Evolutionary conservation across 1,140 invertebrate genomes (phyloP).

Genomic region (Latrodectus geometricus): DNA sequence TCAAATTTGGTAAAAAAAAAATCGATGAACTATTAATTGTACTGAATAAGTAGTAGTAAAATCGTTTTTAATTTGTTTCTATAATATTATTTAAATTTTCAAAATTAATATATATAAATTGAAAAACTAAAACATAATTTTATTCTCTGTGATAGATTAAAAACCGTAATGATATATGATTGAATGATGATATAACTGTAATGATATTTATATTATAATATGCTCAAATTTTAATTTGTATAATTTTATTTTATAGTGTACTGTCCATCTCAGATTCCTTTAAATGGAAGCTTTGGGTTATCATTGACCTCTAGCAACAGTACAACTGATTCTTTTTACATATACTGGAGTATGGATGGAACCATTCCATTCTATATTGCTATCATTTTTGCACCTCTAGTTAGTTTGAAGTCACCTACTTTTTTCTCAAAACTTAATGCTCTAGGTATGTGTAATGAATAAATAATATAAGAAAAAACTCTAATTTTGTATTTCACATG

Average conservation of each 20-base stretch:
- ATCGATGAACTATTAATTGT: too few relatives aligned
- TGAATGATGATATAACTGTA: too few relatives aligned
- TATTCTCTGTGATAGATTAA: too few relatives aligned
- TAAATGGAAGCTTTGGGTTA: slow-evolving; percentile 10
- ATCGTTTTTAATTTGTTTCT: too few relatives aligned
- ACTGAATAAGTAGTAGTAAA: too few relatives aligned
- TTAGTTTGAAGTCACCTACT: slow-evolving; percentile 87
- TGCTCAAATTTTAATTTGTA: not conserved
- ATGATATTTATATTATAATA: too few relatives aligned
- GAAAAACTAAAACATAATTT: too few relatives aligned
- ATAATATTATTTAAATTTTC: too few relatives aligned
- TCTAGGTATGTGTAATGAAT: slow-evolving; percentile 75
- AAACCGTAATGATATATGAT: too few relatives aligned
- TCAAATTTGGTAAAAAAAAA: too few relatives aligned
- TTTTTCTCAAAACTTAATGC: slow-evolving; percentile 96
- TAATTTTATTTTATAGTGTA: slow-evolving; percentile 37
- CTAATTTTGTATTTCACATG: not conserved
- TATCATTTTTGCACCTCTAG: slow-evolving; percentile 80
- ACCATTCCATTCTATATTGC: slow-evolving; percentile 87
- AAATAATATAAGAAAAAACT: slow-evolving; percentile 20
- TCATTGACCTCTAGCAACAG: slow-evolving; percentile 17
- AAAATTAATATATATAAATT: too few relatives aligned
- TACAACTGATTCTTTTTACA: slow-evolving; percentile 67
- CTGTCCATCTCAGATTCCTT: slow-evolving; percentile 16
- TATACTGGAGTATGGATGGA: slow-evolving; percentile 78